Conservation (phyloP, 2,888 invertebrate species). For the Platypus cylindrus region DNA sequence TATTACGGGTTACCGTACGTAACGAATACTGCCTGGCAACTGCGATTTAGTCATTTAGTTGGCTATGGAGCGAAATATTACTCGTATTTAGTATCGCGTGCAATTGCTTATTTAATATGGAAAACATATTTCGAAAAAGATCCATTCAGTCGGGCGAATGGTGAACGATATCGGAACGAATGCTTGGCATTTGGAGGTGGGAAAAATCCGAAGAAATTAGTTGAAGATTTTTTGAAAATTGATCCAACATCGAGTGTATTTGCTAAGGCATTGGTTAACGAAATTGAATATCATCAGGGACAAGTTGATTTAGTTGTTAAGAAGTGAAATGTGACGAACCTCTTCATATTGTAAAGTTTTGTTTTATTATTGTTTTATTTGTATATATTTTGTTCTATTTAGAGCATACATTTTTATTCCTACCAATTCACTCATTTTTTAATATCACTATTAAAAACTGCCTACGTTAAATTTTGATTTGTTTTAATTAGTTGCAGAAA, state of each 20-base stretch:
- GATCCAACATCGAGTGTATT: constrained; percentile 64
- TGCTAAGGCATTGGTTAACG: constrained; percentile 67
- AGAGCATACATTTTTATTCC: no score
- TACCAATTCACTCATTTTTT: no score
- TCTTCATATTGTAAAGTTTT: no score
- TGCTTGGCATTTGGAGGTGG: constrained; percentile 83
- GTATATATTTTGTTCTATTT: no score
- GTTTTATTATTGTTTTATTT: no score
- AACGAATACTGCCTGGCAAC: constrained; percentile 88
- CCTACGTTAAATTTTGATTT: no score
- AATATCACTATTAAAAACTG: no score
- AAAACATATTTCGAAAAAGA: constrained; percentile 67
- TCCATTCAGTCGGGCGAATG: constrained; percentile 65
- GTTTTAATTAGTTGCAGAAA: no score
- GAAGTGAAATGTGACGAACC: constrained; percentile 8
- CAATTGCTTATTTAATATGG: constrained; percentile 90
- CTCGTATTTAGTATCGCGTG: constrained; percentile 89
- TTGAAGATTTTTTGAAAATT: constrained; percentile 65
- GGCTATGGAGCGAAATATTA: constrained; percentile 99
- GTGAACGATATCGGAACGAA: constrained; percentile 62
- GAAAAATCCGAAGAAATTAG: constrained; percentile 62
- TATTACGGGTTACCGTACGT: constrained; percentile 84
- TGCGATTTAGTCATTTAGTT: constrained; percentile 89
- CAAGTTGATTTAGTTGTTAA: constrained; percentile 21
- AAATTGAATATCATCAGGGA: constrained; percentile 44